Evolutionary conservation across 2,888 invertebrate species (phyloP).

Genomic region (Troilus luridus): DNA sequence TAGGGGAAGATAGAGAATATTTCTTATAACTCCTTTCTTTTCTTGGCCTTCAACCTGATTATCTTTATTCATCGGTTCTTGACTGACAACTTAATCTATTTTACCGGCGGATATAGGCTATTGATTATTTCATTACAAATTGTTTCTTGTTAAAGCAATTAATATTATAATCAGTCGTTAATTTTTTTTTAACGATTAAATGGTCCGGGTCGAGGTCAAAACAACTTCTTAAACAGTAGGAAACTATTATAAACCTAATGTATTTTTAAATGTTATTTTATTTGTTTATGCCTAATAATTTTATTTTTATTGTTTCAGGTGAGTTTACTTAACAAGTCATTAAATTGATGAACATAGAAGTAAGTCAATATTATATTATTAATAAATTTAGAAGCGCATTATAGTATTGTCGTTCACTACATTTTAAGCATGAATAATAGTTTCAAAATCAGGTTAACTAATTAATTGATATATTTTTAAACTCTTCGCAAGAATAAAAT

Average conservation of each 20-base stretch:
- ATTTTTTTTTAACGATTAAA: no score
- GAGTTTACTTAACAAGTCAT: neutral
- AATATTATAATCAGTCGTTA: neutral
- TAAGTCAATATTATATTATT: neutral
- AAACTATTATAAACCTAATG: no score
- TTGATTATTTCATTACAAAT: neutral
- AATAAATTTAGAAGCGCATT: neutral
- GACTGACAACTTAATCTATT: neutral
- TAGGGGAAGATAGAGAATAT: neutral
- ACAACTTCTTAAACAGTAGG: no score
- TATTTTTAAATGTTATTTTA: neutral
- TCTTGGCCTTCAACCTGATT: neutral
- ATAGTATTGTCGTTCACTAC: neutral
- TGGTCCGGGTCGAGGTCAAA: no score
- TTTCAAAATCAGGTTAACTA: neutral
- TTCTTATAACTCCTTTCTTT: neutral
- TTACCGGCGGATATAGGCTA: neutral
- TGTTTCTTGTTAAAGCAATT: neutral
- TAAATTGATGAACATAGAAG: neutral
- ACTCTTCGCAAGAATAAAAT: no score
- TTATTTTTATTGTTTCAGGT: conserved; percentile 3
- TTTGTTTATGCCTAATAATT: neutral
- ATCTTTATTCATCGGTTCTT: neutral
- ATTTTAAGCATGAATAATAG: no score
- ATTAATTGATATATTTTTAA: no score